phyloP scores from a whole-genome alignment of 35 echinoderm and acorn worm genomes.

The Ophiothrix spiculata region DNA sequence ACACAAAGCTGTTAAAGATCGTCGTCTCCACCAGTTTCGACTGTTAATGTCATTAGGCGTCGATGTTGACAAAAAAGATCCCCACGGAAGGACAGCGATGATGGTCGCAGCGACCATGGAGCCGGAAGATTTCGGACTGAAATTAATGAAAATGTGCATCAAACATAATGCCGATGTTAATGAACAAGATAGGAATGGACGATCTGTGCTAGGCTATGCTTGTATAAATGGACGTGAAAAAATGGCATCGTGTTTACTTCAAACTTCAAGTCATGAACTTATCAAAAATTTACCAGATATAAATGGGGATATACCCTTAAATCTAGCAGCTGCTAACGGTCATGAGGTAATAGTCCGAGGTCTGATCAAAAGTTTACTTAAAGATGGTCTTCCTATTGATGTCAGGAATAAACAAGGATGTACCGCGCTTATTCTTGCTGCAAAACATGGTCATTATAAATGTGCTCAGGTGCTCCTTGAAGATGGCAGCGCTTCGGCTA shows the following conservation, averaged over 20 bases:
- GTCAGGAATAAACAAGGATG: constrained; percentile 80
- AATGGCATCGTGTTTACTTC: constrained; percentile 47
- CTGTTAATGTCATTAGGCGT: constrained; percentile 72
- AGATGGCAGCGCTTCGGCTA: constrained; percentile 73
- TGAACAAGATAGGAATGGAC: constrained; percentile 48
- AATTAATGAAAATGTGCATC: constrained; percentile 55
- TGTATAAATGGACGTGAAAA: constrained; percentile 51
- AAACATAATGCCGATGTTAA: constrained; percentile 59
- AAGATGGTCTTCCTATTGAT: constrained; percentile 66
- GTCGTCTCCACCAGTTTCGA: constrained; percentile 70
- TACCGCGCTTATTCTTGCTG: constrained; percentile 87
- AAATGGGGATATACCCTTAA: constrained; percentile 85
- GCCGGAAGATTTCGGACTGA: constrained; percentile 44
- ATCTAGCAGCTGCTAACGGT: constrained; percentile 69
- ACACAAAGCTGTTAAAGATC: constrained; percentile 72
- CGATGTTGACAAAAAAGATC: constrained; percentile 69
- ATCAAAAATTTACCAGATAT: constrained; percentile 77
- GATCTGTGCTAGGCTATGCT: constrained; percentile 70
- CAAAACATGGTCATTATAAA: constrained; percentile 81
- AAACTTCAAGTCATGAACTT: constrained; percentile 36
- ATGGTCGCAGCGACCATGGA: constrained; percentile 69
- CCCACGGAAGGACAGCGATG: constrained; percentile 62
- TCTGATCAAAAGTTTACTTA: constrained; percentile 49
- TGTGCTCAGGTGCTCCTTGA: constrained; percentile 81
- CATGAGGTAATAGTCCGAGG: constrained; percentile 39